These are phyloP conservation scores for Pentalonia nigronervosa DNA, from an alignment of 1,140 invertebrate genomes.

Conservation along the genomic window DNA sequence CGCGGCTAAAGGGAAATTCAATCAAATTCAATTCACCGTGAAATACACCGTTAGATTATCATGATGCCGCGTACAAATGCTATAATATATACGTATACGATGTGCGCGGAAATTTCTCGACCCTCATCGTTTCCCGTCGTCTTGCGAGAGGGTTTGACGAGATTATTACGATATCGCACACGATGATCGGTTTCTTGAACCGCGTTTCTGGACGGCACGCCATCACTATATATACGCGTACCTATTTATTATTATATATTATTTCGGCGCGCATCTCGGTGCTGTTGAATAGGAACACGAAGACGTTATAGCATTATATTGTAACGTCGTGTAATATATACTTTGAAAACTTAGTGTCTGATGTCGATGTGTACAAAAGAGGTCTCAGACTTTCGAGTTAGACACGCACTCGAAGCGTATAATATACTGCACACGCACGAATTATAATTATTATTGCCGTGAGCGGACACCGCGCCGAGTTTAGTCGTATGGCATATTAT, in stretches of 20 bases:
- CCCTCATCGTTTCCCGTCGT: background rate
- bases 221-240: background rate
- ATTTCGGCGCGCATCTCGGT: background rate
- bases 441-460: background rate
- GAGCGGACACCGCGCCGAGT: background rate
- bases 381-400: background rate
- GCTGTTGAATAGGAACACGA: background rate
- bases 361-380: background rate
- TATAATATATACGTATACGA: background rate
- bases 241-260: background rate
- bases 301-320: background rate
- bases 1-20: slow-evolving; percentile 26
- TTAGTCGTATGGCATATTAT: no score
- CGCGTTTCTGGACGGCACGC: slow-evolving; percentile 5
- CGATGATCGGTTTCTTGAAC: slow-evolving; percentile 38
- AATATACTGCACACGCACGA: background rate
- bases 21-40: slow-evolving; percentile 57
- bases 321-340: background rate
- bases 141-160: background rate
- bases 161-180: slow-evolving; percentile 19
- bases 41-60: slow-evolving; percentile 51
- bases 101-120: background rate
- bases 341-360: slow-evolving; percentile 1
- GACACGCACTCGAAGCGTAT: background rate
- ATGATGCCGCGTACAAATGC: background rate